A percentile compares a stretch with the other conserved stretches of the same genome.
These are phyloP conservation scores for Peribatodes rhomboidaria DNA, from an alignment of 2,888 invertebrate genomes.

Conservation along the genomic window DNA sequence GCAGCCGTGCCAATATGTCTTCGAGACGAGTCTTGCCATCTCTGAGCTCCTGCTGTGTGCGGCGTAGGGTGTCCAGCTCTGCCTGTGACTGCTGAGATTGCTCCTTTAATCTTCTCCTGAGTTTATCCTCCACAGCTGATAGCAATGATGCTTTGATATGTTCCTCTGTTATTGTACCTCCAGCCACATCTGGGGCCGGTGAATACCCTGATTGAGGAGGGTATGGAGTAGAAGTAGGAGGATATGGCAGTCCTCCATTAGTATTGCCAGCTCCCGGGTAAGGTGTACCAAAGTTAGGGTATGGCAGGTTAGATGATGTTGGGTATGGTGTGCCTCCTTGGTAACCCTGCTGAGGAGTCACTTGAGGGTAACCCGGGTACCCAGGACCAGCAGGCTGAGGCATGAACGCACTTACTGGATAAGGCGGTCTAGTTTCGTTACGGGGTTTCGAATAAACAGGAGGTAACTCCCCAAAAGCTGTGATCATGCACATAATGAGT, in stretches of 20 bases:
- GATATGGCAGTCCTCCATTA: slow-evolving; percentile 64
- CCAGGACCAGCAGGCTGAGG: slow-evolving; percentile 70
- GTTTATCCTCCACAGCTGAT: slow-evolving; percentile 98
- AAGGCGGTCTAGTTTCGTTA: slow-evolving; percentile 86
- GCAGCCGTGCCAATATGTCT: slow-evolving; percentile 91
- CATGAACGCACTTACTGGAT: slow-evolving; percentile 82
- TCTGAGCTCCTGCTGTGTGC: slow-evolving; percentile 94
- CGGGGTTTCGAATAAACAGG: slow-evolving; percentile 95
- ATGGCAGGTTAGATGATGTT: slow-evolving; percentile 78
- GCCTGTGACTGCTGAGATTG: slow-evolving; percentile 96
- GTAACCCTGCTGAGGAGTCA: slow-evolving; percentile 65
- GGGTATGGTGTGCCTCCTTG: slow-evolving; percentile 77
- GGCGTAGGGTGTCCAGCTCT: slow-evolving; percentile 94
- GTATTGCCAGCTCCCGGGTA: slow-evolving; percentile 68
- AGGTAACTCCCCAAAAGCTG: slow-evolving; percentile 97
- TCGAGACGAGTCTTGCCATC: slow-evolving; percentile 94
- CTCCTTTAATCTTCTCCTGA: slow-evolving; percentile 94
- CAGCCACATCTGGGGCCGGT: slow-evolving; percentile 75
- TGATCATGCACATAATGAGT: slow-evolving; percentile 95
- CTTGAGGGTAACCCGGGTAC: slow-evolving; percentile 73
- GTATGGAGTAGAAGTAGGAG: slow-evolving; percentile 65
- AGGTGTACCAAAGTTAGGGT: slow-evolving; percentile 81
- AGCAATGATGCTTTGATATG: slow-evolving; percentile 97
- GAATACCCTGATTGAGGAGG: slow-evolving; percentile 65
- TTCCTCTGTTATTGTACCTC: slow-evolving; percentile 97